Conservation (phyloP, 1,140 invertebrate genomes). For the Glomeris maerens region DNA sequence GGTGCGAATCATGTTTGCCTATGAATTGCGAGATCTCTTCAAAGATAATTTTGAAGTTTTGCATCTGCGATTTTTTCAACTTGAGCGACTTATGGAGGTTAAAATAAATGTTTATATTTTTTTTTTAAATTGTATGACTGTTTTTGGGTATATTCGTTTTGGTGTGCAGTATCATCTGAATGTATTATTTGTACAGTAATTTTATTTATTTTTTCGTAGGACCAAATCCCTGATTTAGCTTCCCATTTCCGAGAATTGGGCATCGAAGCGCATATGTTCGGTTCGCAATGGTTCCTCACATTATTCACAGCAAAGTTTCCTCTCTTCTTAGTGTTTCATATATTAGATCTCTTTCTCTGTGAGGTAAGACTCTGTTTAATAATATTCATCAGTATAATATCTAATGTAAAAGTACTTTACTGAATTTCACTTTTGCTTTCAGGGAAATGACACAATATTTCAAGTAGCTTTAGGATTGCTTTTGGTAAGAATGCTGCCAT, state of each 20-base stretch:
- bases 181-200: too few relatives aligned
- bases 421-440: slow-evolving; percentile 31
- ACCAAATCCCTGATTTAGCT: slow-evolving; percentile 77
- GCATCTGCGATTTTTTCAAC: slow-evolving; percentile 86
- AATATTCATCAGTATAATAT: slow-evolving; percentile 11
- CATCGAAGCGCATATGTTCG: slow-evolving; percentile 98
- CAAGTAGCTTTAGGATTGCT: slow-evolving; percentile 88
- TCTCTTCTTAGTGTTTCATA: slow-evolving; percentile 90
- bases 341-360: slow-evolving; percentile 82
- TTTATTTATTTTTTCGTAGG: slow-evolving; percentile 38
- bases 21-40: slow-evolving; percentile 83
- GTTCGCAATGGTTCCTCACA: slow-evolving; percentile 98
- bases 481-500: slow-evolving; percentile 42
- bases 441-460: slow-evolving; percentile 88
- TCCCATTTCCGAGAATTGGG: slow-evolving; percentile 80
- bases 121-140: background rate
- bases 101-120: slow-evolving; percentile 16
- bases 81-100: slow-evolving; percentile 90
- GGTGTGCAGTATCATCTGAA: background rate
- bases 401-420: background rate
- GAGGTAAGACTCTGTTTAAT: slow-evolving; percentile 28
- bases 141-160: background rate
- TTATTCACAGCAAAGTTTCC: slow-evolving; percentile 97
- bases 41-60: slow-evolving; percentile 93
- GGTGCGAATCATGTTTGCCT: slow-evolving; percentile 94